Evolutionary conservation across 2,888 invertebrate species (phyloP).

Genomic region (Lydus trimaculatus): DNA sequence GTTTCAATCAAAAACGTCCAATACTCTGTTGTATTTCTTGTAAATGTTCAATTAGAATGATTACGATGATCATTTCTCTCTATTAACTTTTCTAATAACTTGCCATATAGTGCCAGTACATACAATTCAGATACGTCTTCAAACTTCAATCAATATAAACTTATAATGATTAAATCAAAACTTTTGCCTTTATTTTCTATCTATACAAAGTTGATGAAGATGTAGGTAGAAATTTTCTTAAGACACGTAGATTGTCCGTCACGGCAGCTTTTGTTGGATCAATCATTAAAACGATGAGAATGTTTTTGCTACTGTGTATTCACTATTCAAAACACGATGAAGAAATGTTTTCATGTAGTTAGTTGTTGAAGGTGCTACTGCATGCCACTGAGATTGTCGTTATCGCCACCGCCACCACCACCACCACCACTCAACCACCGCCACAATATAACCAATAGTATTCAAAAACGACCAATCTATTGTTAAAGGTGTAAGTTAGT

Average conservation of each 20-base stretch:
- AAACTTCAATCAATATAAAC: neutral
- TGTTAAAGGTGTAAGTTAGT: conserved; percentile 22
- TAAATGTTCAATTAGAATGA: conserved; percentile 53
- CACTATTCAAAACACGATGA: conserved; percentile 11
- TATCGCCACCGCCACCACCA: neutral
- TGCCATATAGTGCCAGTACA: neutral
- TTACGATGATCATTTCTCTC: conserved; percentile 50
- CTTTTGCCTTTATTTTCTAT: neutral
- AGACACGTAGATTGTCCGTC: conserved; percentile 18
- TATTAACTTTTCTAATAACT: neutral
- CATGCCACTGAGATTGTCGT: neutral
- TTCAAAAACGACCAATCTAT: conserved; percentile 15
- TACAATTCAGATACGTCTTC: neutral
- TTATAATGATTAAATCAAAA: neutral
- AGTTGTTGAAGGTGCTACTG: neutral
- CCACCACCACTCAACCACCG: neutral
- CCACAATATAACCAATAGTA: neutral
- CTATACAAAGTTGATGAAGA: conserved; percentile 2
- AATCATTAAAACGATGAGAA: conserved; percentile 28
- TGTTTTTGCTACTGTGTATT: conserved; percentile 27
- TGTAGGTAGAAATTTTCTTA: conserved; percentile 8
- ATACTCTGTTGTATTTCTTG: conserved; percentile 38
- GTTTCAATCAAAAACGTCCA: conserved; percentile 48
- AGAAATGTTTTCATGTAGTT: conserved; percentile 2
- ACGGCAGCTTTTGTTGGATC: conserved; percentile 20